Conservation (phyloP, 2,113 vertebrate species). For the Tetrax tetrax region DNA sequence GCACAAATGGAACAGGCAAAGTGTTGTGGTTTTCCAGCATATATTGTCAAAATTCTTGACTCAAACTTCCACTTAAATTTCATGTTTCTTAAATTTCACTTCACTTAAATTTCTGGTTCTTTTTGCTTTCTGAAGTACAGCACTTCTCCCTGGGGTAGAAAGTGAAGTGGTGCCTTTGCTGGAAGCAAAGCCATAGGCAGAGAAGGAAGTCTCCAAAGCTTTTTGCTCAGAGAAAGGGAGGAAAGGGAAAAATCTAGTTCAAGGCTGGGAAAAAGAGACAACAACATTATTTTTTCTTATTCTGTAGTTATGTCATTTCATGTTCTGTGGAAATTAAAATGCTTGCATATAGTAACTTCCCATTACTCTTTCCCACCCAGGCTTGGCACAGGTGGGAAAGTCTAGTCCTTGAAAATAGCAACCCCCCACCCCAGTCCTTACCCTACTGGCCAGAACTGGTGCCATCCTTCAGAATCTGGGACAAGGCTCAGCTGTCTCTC, state of each 20-base stretch:
- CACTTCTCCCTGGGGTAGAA: background rate
- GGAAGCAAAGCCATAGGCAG: background rate
- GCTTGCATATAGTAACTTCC: background rate
- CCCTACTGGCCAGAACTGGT: background rate
- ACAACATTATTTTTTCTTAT: background rate
- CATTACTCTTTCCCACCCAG: background rate
- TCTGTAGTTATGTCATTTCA: background rate
- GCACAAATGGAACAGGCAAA: background rate
- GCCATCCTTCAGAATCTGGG: background rate
- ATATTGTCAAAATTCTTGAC: background rate
- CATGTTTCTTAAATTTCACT: background rate
- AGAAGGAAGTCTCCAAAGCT: background rate
- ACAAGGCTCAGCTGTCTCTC: background rate
- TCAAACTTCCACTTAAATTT: background rate
- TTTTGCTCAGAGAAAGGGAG: background rate
- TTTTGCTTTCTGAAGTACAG: background rate
- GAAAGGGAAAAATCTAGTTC: background rate
- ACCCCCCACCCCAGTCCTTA: fast-evolving
- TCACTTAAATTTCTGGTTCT: background rate
- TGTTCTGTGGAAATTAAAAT: background rate
- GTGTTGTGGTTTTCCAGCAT: background rate
- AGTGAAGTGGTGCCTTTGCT: background rate
- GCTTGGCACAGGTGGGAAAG: background rate
- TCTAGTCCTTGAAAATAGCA: background rate
- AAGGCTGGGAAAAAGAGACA: background rate